These are phyloP conservation scores for Alosa sapidissima DNA, from an alignment of 2,797 vertebrate species.

Conservation along the genomic window DNA sequence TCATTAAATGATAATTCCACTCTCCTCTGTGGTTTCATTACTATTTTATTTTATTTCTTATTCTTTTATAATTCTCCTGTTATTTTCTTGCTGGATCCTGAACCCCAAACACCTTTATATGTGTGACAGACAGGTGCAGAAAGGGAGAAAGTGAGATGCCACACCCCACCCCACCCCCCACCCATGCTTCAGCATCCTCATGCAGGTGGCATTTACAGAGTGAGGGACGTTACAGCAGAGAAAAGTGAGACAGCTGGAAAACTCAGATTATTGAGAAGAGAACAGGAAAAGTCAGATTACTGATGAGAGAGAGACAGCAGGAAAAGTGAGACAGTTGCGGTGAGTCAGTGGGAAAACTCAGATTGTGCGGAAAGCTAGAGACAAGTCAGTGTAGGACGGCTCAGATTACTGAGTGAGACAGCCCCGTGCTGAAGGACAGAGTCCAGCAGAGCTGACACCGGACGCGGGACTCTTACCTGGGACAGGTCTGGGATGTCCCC, in stretches of 20 bases:
- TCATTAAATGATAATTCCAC: neutral
- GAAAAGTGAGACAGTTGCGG: neutral
- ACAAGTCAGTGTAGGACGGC: neutral
- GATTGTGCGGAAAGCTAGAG: neutral
- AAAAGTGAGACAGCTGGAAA: slow-evolving; percentile 27
- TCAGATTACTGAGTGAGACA: neutral
- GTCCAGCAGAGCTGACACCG: no score
- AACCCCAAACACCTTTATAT: slow-evolving; percentile 76
- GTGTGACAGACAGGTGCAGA: slow-evolving; percentile 62
- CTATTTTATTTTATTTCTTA: neutral
- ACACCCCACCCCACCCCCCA: slow-evolving; percentile 46
- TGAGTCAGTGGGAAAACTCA: neutral
- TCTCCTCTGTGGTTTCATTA: neutral
- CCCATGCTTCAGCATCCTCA: slow-evolving; percentile 69
- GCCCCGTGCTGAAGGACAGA: neutral
- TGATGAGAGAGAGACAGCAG: neutral
- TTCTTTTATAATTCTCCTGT: neutral
- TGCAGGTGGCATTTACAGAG: slow-evolving; percentile 62
- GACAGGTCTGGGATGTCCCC: slow-evolving; percentile 99
- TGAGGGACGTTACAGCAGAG: slow-evolving; percentile 42
- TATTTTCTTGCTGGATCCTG: slow-evolving; percentile 26
- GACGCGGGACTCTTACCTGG: slow-evolving; percentile 74
- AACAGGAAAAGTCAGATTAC: neutral
- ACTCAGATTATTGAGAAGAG: neutral
- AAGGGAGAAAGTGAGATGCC: slow-evolving; percentile 51